Evolutionary conservation across 2,113 vertebrate genomes (phyloP).

Genomic region (Craseonycteris thonglongyai): DNA sequence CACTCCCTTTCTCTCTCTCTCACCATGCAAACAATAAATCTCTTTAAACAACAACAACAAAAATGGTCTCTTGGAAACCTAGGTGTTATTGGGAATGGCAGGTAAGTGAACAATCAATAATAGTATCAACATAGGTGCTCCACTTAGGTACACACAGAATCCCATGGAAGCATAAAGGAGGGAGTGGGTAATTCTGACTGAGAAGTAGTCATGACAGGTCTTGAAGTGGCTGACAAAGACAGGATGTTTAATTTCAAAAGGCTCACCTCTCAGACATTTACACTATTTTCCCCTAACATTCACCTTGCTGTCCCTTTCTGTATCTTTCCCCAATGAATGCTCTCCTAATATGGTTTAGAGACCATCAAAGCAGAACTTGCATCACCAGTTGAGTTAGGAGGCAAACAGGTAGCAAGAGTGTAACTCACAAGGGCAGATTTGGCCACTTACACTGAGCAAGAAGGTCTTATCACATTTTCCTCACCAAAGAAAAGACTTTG

Average conservation of each 20-base stretch:
- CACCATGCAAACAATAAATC: too few species aligned
- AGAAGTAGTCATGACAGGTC: background rate
- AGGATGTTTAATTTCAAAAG: background rate
- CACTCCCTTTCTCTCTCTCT: too few species aligned
- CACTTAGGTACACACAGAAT: background rate
- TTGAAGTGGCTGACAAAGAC: background rate
- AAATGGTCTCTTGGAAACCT: background rate
- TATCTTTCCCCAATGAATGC: background rate
- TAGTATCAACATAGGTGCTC: background rate
- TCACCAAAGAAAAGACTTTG: background rate
- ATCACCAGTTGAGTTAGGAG: background rate
- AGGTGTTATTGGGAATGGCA: background rate
- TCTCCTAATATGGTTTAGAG: background rate
- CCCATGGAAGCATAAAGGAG: background rate
- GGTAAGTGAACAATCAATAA: background rate
- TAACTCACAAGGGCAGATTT: accelerated
- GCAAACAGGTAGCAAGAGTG: background rate
- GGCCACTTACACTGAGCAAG: background rate
- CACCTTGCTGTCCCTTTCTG: background rate
- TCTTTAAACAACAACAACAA: too few species aligned
- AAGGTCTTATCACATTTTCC: background rate
- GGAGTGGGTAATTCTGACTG: background rate
- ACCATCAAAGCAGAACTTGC: background rate
- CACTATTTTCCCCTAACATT: background rate
- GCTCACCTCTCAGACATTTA: background rate